phyloP scores from a whole-genome alignment of 2,113 vertebrate species.

The Urocolius indicus region DNA sequence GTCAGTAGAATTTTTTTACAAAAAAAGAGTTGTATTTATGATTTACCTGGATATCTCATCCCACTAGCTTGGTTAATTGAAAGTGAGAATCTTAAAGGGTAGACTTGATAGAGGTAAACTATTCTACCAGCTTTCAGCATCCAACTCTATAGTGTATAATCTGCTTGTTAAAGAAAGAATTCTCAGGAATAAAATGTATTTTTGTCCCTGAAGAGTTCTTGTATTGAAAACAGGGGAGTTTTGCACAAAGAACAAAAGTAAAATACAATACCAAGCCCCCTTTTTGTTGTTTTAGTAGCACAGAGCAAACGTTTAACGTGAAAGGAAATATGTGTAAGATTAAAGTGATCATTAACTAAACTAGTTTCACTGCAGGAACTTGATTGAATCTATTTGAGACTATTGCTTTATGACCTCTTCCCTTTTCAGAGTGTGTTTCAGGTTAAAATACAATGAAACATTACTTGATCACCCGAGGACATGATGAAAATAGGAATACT shows the following conservation, averaged over 20 bases:
- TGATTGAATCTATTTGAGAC: constrained; percentile 22
- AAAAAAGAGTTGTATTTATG: neutral
- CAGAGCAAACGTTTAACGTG: neutral
- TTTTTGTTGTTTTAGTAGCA: neutral
- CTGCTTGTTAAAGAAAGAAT: neutral
- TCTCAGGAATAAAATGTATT: neutral
- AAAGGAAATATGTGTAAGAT: neutral
- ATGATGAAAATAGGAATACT: neutral
- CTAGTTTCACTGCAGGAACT: constrained; percentile 5
- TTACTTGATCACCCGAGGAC: neutral
- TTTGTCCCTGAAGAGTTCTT: neutral
- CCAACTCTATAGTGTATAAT: neutral
- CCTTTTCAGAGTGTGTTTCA: neutral
- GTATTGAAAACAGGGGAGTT: neutral
- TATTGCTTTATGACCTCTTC: neutral
- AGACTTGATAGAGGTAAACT: neutral
- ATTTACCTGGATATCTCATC: neutral
- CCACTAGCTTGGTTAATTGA: neutral
- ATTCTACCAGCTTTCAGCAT: neutral
- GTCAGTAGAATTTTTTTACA: neutral
- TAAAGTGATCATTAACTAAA: constrained; percentile 24
- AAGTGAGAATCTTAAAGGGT: neutral
- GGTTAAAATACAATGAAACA: neutral
- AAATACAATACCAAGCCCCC: neutral
- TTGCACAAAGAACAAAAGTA: neutral